phyloP scores from a whole-genome alignment of 2,797 vertebrate species.

The Hyperoplus immaculatus region DNA sequence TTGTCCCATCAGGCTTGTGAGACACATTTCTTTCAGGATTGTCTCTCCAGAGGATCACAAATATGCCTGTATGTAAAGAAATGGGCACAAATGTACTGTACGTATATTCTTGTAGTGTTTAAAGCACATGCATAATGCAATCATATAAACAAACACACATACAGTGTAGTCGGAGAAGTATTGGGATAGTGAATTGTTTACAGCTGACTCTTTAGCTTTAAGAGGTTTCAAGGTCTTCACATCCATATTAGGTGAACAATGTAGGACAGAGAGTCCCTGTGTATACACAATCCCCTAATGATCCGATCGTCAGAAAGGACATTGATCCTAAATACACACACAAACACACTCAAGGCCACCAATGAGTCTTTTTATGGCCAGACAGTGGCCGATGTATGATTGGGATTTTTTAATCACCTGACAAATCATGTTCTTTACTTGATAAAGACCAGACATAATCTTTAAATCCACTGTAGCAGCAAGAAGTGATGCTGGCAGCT shows the following conservation, averaged over 20 bases:
- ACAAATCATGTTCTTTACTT: constrained; percentile 16
- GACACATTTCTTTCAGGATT: not conserved
- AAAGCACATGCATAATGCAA: not conserved
- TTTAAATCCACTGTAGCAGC: constrained; percentile 7
- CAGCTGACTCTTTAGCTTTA: not conserved
- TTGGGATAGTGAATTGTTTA: not conserved
- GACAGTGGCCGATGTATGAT: not conserved
- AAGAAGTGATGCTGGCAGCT: constrained; percentile 1
- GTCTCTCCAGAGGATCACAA: constrained; percentile 30
- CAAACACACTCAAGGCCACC: not conserved
- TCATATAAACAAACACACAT: not conserved
- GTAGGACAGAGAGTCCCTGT: not conserved
- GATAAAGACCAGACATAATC: constrained; percentile 30
- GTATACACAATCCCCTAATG: constrained; percentile 20
- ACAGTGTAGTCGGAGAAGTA: not conserved
- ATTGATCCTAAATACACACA: constrained; percentile 27
- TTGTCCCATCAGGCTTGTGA: not conserved
- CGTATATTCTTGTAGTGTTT: not conserved
- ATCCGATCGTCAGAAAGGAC: constrained; percentile 3
- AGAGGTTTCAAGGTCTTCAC: constrained; percentile 10
- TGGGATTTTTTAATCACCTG: constrained; percentile 3
- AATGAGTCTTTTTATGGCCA: constrained; percentile 31
- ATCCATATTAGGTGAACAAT: constrained; percentile 38
- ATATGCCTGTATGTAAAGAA: constrained; percentile 22
- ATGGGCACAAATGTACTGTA: not conserved